phyloP scores from a whole-genome alignment of 2,888 invertebrate species.

The Resseliella maxima region DNA sequence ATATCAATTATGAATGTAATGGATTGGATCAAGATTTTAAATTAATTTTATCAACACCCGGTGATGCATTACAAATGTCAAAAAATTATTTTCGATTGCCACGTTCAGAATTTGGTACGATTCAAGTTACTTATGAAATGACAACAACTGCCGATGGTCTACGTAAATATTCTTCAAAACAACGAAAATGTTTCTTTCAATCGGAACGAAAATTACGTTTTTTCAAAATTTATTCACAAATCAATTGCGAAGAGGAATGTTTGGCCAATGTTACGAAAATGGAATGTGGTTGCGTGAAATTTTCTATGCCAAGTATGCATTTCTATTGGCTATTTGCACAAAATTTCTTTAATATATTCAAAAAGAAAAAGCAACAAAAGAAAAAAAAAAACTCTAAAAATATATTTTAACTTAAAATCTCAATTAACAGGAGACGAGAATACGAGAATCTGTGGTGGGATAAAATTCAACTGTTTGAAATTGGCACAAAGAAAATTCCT shows the following conservation, averaged over 20 bases:
- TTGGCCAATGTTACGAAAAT: conserved; percentile 74
- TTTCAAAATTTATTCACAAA: conserved; percentile 76
- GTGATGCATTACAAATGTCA: conserved; percentile 73
- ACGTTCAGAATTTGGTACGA: conserved; percentile 76
- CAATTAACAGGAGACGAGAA: conserved; percentile 62
- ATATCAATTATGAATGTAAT: conserved; percentile 77
- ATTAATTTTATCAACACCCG: conserved; percentile 75
- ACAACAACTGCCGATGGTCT: conserved; percentile 78
- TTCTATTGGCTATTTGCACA: too few relatives aligned
- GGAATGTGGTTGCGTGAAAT: conserved; percentile 76
- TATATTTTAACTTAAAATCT: not conserved
- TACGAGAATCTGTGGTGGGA: conserved; percentile 66
- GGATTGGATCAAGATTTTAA: conserved; percentile 77
- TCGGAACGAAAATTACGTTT: conserved; percentile 71
- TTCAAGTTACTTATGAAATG: conserved; percentile 79
- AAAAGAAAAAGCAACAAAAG: too few relatives aligned
- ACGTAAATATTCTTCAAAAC: conserved; percentile 58
- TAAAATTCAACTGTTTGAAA: conserved; percentile 64
- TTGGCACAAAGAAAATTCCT: conserved; percentile 65
- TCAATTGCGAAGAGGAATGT: conserved; percentile 79
- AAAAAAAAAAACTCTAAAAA: not conserved
- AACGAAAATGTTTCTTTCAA: conserved; percentile 74
- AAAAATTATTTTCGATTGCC: conserved; percentile 79
- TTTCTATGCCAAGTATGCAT: conserved; percentile 73
- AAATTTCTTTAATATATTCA: not conserved